Conservation (phyloP, 2,113 vertebrate genomes). For the Mobula birostris region DNA sequence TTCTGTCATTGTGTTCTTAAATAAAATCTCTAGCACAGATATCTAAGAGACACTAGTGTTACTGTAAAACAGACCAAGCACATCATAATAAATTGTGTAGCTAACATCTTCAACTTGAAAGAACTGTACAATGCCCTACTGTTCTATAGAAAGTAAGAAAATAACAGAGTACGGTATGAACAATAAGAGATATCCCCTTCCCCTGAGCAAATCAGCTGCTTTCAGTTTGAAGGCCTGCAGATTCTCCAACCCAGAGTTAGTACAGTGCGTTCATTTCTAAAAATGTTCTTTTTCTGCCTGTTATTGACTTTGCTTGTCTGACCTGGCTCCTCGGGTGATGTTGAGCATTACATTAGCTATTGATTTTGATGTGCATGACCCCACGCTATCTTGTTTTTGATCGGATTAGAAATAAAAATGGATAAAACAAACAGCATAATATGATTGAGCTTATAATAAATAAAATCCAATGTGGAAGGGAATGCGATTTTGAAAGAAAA, state of each 20-base stretch:
- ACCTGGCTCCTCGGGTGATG: background rate
- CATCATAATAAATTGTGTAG: background rate
- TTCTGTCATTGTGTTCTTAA: background rate
- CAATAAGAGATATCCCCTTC: constrained; percentile 31
- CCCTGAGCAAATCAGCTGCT: background rate
- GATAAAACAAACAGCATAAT: constrained; percentile 36
- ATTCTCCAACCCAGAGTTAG: background rate
- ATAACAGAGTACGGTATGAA: background rate
- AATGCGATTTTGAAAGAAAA: background rate
- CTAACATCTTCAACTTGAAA: background rate
- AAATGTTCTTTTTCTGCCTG: constrained; percentile 6
- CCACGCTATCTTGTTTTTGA: constrained; percentile 3
- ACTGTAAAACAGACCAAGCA: background rate
- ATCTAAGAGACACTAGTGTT: background rate
- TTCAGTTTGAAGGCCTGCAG: background rate
- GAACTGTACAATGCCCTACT: constrained; percentile 20
- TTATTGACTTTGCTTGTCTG: constrained; percentile 36
- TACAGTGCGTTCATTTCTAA: constrained; percentile 5
- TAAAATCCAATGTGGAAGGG: constrained; percentile 37
- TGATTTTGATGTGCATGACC: constrained; percentile 38
- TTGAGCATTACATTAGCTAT: background rate
- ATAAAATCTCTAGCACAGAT: background rate
- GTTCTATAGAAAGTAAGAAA: background rate
- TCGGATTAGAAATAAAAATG: constrained; percentile 33
- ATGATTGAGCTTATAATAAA: constrained; percentile 41